Percentiles rank a stretch among this genome's conserved stretches.
Conservation (phyloP, 2,888 invertebrate genomes). For the Ceraclea dissimilis region DNA sequence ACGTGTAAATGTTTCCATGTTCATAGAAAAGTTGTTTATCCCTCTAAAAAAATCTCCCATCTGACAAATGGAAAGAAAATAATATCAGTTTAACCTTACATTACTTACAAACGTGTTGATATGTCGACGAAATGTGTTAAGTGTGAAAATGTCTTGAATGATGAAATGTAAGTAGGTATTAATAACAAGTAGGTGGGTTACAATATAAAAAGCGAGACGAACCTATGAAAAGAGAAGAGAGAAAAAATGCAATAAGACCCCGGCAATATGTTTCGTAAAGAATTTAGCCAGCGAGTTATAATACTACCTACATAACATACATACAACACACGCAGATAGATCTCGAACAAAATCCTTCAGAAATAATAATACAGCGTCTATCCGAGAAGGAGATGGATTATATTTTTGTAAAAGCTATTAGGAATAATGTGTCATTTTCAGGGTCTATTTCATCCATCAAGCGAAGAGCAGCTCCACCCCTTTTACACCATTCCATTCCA, state of each 20-base stretch:
- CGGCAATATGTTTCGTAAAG: slow-evolving; percentile 5
- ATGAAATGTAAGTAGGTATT: background rate
- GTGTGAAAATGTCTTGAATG: background rate
- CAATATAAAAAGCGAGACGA: too few species aligned
- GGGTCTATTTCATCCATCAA: slow-evolving; percentile 26
- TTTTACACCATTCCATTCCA: slow-evolving; percentile 5
- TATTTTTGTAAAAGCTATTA: slow-evolving; percentile 26
- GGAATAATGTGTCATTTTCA: slow-evolving; percentile 26
- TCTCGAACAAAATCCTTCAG: slow-evolving; percentile 9
- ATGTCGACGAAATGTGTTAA: slow-evolving; percentile 1
- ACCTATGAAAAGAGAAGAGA: background rate
- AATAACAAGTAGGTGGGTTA: background rate
- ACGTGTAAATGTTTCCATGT: too few species aligned
- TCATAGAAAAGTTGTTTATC: background rate
- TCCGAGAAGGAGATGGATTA: slow-evolving; percentile 15
- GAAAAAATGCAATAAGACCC: background rate
- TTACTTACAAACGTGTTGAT: slow-evolving; percentile 2
- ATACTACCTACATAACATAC: background rate
- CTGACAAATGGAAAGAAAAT: background rate
- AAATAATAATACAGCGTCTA: slow-evolving; percentile 8
- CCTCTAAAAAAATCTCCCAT: background rate
- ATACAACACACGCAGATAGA: slow-evolving; percentile 11
- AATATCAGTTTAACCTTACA: background rate
- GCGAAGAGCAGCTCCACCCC: slow-evolving; percentile 2
- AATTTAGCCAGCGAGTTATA: slow-evolving; percentile 1